A percentile compares a stretch with the other conserved stretches of the same genome.
These are phyloP conservation scores for Ammodytes marinus DNA, from an alignment of 2,113 vertebrate species.

Conservation along the genomic window DNA sequence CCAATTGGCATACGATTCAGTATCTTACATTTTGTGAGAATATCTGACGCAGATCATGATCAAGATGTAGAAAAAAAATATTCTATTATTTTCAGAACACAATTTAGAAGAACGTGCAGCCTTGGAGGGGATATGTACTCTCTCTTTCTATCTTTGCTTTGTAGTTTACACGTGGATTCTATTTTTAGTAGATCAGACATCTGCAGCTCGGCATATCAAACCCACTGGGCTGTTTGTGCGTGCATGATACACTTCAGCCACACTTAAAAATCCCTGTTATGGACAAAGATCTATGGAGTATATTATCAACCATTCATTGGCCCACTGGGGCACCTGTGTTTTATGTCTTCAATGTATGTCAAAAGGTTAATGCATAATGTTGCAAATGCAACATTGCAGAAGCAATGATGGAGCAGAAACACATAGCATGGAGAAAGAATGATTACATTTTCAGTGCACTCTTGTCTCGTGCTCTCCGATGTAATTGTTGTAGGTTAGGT, in stretches of 20 bases:
- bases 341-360: not conserved
- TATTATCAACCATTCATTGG: not conserved
- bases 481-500: slow-evolving; percentile 22
- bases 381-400: not conserved
- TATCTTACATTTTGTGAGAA: not conserved
- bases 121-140: not conserved
- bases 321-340: not conserved
- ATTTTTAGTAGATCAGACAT: slow-evolving; percentile 63
- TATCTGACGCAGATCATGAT: not conserved
- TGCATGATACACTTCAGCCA: not conserved
- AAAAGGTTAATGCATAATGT: slow-evolving; percentile 2
- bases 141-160: slow-evolving; percentile 16
- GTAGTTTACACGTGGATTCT: slow-evolving; percentile 35
- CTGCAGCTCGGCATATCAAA: slow-evolving; percentile 59
- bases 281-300: not conserved
- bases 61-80: not conserved
- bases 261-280: not conserved
- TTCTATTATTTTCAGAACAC: not conserved
- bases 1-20: not conserved
- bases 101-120: slow-evolving; percentile 1
- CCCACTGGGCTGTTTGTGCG: not conserved
- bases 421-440: not conserved
- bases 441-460: not conserved
- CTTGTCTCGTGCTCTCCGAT: slow-evolving; percentile 8
- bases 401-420: not conserved